Conservation (phyloP, 1,140 invertebrate genomes). For the Aphis craccivora region DNA sequence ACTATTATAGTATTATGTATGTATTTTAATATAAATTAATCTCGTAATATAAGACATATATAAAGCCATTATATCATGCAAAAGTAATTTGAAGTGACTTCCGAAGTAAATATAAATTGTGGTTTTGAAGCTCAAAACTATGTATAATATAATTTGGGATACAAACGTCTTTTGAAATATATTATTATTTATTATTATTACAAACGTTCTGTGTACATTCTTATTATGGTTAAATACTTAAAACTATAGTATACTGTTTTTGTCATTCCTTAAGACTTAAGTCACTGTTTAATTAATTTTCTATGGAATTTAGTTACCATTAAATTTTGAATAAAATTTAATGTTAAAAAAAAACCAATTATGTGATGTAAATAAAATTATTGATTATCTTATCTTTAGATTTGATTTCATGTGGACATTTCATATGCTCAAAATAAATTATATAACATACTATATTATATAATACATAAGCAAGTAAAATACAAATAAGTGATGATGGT, state of each 20-base stretch:
- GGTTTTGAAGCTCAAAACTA: neutral
- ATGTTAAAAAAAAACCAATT: neutral
- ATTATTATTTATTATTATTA: neutral
- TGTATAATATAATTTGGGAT: neutral
- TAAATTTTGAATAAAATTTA: neutral
- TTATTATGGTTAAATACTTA: neutral
- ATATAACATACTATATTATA: too few relatives aligned
- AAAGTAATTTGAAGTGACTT: conserved; percentile 16
- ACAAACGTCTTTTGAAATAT: neutral
- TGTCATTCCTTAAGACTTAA: neutral
- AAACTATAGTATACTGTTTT: neutral
- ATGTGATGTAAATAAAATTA: too few relatives aligned
- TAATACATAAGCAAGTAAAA: too few relatives aligned
- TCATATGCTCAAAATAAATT: too few relatives aligned
- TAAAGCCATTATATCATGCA: conserved; percentile 10
- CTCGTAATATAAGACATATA: neutral
- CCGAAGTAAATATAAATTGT: conserved; percentile 5
- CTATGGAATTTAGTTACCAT: neutral
- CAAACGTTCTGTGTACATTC: neutral
- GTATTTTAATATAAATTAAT: conserved; percentile 5
- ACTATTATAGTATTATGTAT: neutral
- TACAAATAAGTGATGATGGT: neutral
- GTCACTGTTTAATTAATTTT: neutral
- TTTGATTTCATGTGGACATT: too few relatives aligned
- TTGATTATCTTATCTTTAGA: too few relatives aligned